Percentiles rank a stretch among this genome's conserved stretches.
Evolutionary conservation across 2,797 vertebrate species (phyloP).

Genomic region (Ceryle rudis): DNA sequence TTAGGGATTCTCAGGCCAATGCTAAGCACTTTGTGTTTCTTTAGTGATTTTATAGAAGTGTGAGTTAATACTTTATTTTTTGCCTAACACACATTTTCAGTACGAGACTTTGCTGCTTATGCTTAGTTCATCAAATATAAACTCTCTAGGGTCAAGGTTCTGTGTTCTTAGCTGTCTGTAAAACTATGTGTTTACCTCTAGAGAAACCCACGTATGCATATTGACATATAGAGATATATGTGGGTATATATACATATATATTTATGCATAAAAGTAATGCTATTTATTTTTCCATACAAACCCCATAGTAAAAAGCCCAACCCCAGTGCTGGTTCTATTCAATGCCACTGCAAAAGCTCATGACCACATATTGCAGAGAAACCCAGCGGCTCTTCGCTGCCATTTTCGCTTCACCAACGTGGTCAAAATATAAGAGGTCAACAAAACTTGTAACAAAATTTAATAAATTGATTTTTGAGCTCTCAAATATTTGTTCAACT

Average conservation of each 20-base stretch:
- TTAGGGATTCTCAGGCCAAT: neutral
- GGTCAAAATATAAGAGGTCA: neutral
- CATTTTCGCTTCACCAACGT: neutral
- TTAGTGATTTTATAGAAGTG: neutral
- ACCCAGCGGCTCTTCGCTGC: neutral
- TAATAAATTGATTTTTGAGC: neutral
- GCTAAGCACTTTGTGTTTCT: neutral
- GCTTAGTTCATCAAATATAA: neutral
- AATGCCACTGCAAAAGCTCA: neutral
- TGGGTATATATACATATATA: too few species aligned
- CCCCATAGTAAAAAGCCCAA: neutral
- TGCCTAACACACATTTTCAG: neutral
- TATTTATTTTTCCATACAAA: neutral
- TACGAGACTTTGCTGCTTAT: neutral
- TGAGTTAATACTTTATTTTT: neutral
- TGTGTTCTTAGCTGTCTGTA: neutral
- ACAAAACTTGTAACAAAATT: neutral
- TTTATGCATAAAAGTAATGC: neutral
- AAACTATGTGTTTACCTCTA: neutral
- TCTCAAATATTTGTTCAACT: rapidly evolving
- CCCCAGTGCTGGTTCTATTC: neutral
- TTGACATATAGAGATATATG: neutral
- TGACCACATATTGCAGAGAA: neutral
- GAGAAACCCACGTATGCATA: neutral
- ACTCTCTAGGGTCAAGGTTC: neutral